phyloP scores from a whole-genome alignment of 2,797 vertebrate genomes.

The Brachyalestes nurse region DNA sequence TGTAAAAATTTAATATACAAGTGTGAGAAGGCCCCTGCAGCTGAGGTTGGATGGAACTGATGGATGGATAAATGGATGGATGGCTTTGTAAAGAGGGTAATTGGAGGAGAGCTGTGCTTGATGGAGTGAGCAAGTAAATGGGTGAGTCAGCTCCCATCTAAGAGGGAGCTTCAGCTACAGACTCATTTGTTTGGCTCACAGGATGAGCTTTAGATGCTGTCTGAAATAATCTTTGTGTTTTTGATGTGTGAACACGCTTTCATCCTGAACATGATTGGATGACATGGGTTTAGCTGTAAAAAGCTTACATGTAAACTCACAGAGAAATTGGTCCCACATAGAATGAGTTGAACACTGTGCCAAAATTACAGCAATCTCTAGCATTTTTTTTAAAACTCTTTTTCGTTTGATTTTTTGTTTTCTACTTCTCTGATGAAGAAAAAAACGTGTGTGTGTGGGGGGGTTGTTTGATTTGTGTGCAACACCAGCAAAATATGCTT shows the following conservation, averaged over 20 bases:
- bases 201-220: slow-evolving; percentile 36
- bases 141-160: slow-evolving; percentile 40
- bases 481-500: too few species aligned
- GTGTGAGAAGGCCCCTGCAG: slow-evolving; percentile 82
- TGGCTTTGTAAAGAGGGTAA: slow-evolving; percentile 78
- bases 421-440: not conserved
- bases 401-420: slow-evolving; percentile 27
- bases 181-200: slow-evolving; percentile 47
- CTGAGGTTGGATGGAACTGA: slow-evolving; percentile 74
- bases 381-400: slow-evolving; percentile 27
- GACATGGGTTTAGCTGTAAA: slow-evolving; percentile 47
- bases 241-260: slow-evolving; percentile 48
- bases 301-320: slow-evolving; percentile 50
- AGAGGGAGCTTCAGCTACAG: slow-evolving; percentile 41
- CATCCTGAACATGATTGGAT: slow-evolving; percentile 49
- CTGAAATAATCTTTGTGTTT: slow-evolving; percentile 46
- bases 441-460: not conserved
- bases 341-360: slow-evolving; percentile 53
- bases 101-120: slow-evolving; percentile 70
- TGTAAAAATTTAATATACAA: slow-evolving; percentile 86
- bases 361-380: slow-evolving; percentile 60
- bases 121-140: slow-evolving; percentile 42
- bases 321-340: slow-evolving; percentile 71
- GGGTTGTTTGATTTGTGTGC: too few species aligned
- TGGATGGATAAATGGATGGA: slow-evolving; percentile 67